Evolutionary conservation across 2,888 invertebrate genomes (phyloP), one percentile per base, ranked within the genome.

Genomic region (Diachrysia chrysitis): DNA sequence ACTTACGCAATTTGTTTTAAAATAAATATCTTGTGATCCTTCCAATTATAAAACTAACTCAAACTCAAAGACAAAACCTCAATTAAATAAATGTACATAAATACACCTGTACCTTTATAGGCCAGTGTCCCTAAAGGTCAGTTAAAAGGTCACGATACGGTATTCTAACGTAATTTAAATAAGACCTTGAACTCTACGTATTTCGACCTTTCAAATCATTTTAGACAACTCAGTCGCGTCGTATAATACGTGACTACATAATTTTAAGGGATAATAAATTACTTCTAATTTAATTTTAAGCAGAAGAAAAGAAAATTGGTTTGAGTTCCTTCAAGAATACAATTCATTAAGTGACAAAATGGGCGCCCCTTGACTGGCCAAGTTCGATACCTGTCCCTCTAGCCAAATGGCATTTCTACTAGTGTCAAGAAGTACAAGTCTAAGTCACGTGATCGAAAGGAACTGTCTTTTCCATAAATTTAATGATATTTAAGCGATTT

Each of bases 61-160:
- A 42, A 5, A n/a, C n/a, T 42, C 0, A 5, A 42, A 42, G 14
- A 16, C 3, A n/a, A 16, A 16, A 42, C 42, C n/a, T n/a, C 16
- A 42, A n/a, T 42, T 42, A 0, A 42, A 42, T 42, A 25, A 25
- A 3, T 32, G 9, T 32, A 32, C 12, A 37, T 3, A 42, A 4
- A 42, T 5, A 42, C 42, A 42, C 42, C 42, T 42, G 42, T 42
- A 42, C n/a, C n/a, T 42, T 42, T 6, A 42, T 42, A 42, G 42
- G 42, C 42, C 42, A n/a, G 42, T 42, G 42, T 42, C 42, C 42
- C 42, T 42, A 42, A 42, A 42, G 42, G 42, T 42, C 42, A 42
- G n/a, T 42, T 42, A n/a, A 42, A 37, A 42, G 42, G 42, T 42
- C 42, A n/a, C n/a, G 42, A n/a, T 42, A 42, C 42, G 42, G 42